Base-by-base conservation (phyloP, 2,797 vertebrate species). In the Cryptoblepharus egeriae region DNA sequence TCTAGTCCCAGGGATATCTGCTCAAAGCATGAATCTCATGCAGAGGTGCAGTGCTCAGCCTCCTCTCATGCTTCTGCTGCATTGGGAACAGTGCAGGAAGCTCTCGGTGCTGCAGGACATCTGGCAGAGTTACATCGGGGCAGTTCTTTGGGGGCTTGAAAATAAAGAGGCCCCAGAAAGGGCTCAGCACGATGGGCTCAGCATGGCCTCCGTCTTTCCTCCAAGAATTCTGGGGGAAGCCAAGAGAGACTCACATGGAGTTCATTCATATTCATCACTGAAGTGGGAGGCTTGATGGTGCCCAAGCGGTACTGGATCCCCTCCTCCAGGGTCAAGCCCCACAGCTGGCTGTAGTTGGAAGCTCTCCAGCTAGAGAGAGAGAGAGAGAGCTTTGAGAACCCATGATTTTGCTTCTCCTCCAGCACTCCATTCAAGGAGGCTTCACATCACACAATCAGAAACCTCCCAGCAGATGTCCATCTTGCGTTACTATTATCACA, bases 241-340 rank as follows among this genome's bases (percentile, higher is more conserved):
- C 60, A 57, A 57, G 49, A 12, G 26, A 0, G 20, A 93, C 96
- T 96, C 90, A 99, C 98, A 81, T 98, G 97, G 72, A 99, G 96
- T 94, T 99, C 97, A 49, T 99, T 99, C 98, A 99, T 99, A 95
- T 96, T 98, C 97, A 98, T 97, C 80, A 99, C 96, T 0, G 96
- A 96, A 82, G 96, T 94, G 60, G 98, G 96, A 0, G 98, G 98
- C 9, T 96, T 96, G 89, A 96, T 95, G 16, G 98, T 99, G 73
- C 98, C 98, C 92, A 99, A 95, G 20, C 98, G 97, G 93, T 96
- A 96, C 22, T 93, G 97, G 88, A 99, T 96, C 70, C 98, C 98
- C 2, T 99, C 97, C 20, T 99, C 97, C 83, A 99, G 95, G 0
- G 94, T 97, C 98, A 99, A 97, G n/a, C 98, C 98, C 92, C 97